A percentile compares a stretch with the other conserved stretches of the same genome.
Evolutionary conservation across 2,888 invertebrate species (phyloP).

Genomic region (Blomia tropicalis): DNA sequence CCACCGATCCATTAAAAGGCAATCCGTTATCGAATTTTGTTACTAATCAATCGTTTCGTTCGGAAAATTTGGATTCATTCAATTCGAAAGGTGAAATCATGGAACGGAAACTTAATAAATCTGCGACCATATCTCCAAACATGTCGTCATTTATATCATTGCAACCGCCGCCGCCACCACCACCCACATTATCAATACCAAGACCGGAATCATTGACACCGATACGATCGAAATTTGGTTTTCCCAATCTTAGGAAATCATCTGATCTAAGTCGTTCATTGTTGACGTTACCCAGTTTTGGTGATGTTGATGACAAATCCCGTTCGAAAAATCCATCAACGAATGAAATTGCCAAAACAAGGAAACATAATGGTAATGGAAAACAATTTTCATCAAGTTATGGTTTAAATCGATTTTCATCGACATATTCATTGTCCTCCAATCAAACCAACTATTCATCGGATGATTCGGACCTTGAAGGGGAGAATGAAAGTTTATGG

Average conservation of each 20-base stretch:
- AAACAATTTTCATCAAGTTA: not conserved
- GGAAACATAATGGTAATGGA: no score
- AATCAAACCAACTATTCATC: not conserved
- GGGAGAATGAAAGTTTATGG: not conserved
- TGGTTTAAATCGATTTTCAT: not conserved
- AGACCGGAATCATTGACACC: no score
- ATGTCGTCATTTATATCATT: not conserved
- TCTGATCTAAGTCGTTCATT: constrained; percentile 1
- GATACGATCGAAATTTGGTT: not conserved
- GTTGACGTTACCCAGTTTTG: not conserved
- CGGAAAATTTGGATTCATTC: not conserved
- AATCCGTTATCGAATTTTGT: no score
- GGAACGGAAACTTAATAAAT: not conserved
- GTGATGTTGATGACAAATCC: not conserved
- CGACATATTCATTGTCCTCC: not conserved
- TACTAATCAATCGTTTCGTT: not conserved
- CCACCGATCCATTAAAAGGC: not conserved
- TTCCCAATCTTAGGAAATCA: not conserved
- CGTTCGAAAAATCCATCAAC: not conserved
- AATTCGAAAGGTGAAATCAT: not conserved
- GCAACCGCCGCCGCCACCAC: not conserved
- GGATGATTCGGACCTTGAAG: not conserved
- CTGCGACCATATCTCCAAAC: not conserved
- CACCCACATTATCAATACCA: not conserved
- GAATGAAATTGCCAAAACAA: not conserved